A percentile compares a stretch with the other conserved stretches of the same genome.
These are phyloP conservation scores for Otus scops DNA, from an alignment of 2,797 vertebrate species.

Conservation along the genomic window DNA sequence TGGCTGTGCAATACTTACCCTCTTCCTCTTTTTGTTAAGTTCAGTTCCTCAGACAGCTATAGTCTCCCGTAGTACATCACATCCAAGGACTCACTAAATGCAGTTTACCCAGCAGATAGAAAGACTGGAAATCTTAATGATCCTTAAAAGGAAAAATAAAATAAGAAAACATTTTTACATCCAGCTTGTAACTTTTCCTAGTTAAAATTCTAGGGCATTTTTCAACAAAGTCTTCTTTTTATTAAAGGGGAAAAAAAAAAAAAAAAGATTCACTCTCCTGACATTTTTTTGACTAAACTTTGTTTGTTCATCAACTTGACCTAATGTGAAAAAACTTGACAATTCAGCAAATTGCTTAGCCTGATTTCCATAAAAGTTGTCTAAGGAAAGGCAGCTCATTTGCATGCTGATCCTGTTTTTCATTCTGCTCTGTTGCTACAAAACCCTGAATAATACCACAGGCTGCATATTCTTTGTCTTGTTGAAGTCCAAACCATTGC, in stretches of 20 bases:
- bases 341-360: not conserved
- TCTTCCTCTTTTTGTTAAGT: not conserved
- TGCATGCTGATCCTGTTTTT: slow-evolving; percentile 11
- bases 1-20: not conserved
- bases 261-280: not conserved
- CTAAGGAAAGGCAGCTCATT: slow-evolving; percentile 1
- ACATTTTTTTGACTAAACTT: not conserved
- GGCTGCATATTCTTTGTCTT: not conserved
- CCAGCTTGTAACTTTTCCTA: not conserved
- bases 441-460: not conserved
- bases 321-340: not conserved
- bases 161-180: not conserved
- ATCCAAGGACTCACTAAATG: not conserved
- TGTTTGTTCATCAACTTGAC: not conserved
- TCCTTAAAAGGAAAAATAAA: not conserved
- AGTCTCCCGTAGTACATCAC: not conserved
- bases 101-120: not conserved
- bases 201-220: not conserved
- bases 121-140: not conserved
- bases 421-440: not conserved
- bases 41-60: not conserved
- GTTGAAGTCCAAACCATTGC: not conserved
- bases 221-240: not conserved
- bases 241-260: not conserved
- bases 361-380: slow-evolving; percentile 14